Evolutionary conservation across 1,140 invertebrate species (phyloP), one percentile per base, ranked within the genome.

Genomic region (Meloidogyne exigua): DNA sequence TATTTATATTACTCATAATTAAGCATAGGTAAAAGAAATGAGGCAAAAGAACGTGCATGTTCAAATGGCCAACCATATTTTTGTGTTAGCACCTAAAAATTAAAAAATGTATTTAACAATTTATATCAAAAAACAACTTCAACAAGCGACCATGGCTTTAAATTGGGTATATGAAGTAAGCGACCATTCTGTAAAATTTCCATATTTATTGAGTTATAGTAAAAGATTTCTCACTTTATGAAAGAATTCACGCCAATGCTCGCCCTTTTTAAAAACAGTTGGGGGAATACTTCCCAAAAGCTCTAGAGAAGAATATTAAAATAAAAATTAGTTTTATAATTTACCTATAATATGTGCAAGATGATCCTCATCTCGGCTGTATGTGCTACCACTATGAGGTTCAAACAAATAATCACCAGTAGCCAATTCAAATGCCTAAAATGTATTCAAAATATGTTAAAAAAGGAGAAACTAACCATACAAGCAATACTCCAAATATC

Each of bases 361-460:
- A 88, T 99, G 96, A 89, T 99, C 96, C 89, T 99, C 96, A 89
- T 99, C 96, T 76, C 96, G 89, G 79, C 92, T 89, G 83, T 92
- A 92, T 79, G 91, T 90, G 71, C 91, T 89, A n/a, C 91, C 92
- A 77, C 93, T 95, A 89, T 98, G 95, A 62, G 97, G 96, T 89
- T 99, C 96, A 89, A 99, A 99, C 76, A 99, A 90, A 89, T 98
- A 99, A 89, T 99, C 96, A 73, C 96, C 97, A 25, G 96, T 98
- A 7, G 95, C 96, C 80, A 99, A 89, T 89, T 99, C 97, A 89
- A 99, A 99, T 18, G 96, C 92, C 91, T 92, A 68, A 32, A 82
- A 74, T 64, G 26, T 75, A 21, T 75, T 10, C 26, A 72, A 5
- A 13, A 68, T 25, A 42, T n/a, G 18, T 32, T 36, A 2, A 72